Conservation (phyloP, 2,113 vertebrate species). For the Numenius arquata region DNA sequence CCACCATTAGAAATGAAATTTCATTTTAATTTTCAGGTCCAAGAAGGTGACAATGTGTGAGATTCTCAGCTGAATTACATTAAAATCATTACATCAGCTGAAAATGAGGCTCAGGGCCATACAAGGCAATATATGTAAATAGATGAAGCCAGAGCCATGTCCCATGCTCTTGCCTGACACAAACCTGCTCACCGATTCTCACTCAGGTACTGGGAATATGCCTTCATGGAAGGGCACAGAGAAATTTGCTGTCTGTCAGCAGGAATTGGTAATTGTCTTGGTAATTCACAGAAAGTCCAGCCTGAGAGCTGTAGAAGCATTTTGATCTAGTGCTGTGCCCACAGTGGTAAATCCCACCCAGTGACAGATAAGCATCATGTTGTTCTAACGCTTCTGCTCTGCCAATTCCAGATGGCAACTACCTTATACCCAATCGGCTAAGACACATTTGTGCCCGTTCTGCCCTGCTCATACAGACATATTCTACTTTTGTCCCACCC, state of each 20-base stretch:
- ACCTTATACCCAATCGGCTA: rapidly evolving
- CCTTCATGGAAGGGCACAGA: neutral
- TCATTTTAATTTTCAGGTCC: neutral
- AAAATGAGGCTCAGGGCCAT: neutral
- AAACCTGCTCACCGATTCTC: neutral
- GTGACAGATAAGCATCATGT: neutral
- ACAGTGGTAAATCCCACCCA: neutral
- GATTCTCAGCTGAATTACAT: neutral
- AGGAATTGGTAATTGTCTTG: neutral
- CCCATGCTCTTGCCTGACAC: neutral
- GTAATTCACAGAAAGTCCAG: neutral
- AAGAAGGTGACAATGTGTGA: neutral
- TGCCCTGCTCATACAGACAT: neutral
- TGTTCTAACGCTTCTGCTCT: neutral
- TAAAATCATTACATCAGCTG: neutral
- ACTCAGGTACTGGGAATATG: neutral
- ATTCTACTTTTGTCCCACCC: neutral
- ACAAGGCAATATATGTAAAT: rapidly evolving
- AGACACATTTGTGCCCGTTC: neutral
- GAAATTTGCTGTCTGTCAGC: neutral
- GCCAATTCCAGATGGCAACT: neutral
- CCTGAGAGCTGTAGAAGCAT: neutral
- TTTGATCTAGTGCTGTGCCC: neutral
- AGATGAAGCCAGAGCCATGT: neutral
- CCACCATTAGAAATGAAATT: neutral